Base-by-base conservation (phyloP, 1,140 invertebrate genomes). In the Rhizoglyphus robini region DNA sequence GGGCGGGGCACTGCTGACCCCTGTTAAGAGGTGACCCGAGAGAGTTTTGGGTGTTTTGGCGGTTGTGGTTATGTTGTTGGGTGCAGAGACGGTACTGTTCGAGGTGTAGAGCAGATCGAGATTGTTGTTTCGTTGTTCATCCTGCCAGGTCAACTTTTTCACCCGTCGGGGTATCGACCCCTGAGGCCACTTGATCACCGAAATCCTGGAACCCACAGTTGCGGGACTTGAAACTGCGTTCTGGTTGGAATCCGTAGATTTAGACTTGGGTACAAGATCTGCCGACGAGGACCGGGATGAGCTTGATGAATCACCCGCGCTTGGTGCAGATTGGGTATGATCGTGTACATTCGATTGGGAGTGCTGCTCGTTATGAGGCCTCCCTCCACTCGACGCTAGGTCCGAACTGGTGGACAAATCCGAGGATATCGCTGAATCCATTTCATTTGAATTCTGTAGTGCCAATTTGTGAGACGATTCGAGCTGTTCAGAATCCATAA, bases 61-160 rank as follows among this genome's bases (percentile, higher is more conserved):
- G 58, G 15, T 2, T 3, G 15, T 3, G 1, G 58, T 51, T 23
- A 49, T 49, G 25, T 20, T 4, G 4, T 15, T 60, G 27, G 57
- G 20, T 5, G 5, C 58, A 15, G 13, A 8, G 18, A 60, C 58
- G 2, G 27, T 60, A 1, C 8, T 15, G 36, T 60, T 60, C 2
- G 15, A n/a, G 2, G 58, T 60, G 15, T 60, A 60, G 27, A 60
- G 2, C 15, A 57, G 36, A 47, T 69, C 60, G 3, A 49, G 58
- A 61, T 46, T 18, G 23, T 61, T 46, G 58, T 66, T 31, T 13
- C 25, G 41, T 34, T 69, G 66, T 68, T 86, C 83, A 71, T 86
- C 84, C 69, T 84, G 83, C 84, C 84, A 86, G 51, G 83, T 85
- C 18, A 86, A 74, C 70, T 86, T 86, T 71, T 86, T 86, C 0